Percentiles rank a stretch among this genome's conserved stretches.
phyloP scores from a whole-genome alignment of 1,140 invertebrate species.

The Doryteuthis pealeii region DNA sequence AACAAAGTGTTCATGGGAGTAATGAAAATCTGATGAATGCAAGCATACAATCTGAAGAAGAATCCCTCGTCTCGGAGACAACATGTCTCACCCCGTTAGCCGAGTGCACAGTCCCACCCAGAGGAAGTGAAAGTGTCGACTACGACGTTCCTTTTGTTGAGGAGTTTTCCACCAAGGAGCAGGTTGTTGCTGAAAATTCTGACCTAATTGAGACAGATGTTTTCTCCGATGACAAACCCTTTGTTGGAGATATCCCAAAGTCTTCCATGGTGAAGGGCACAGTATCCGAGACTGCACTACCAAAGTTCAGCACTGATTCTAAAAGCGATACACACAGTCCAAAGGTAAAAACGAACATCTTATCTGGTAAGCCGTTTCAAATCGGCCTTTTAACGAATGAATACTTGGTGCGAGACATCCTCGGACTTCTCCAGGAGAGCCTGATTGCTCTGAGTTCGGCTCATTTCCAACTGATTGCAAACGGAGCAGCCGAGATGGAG shows the following conservation, averaged over 20 bases:
- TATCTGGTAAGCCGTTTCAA: constrained; percentile 6
- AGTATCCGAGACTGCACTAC: background rate
- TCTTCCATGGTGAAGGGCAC: background rate
- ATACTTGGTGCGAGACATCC: constrained; percentile 54
- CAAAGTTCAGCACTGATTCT: background rate
- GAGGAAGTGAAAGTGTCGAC: background rate
- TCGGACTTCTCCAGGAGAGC: constrained; percentile 50
- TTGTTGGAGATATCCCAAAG: background rate
- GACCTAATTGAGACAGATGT: background rate
- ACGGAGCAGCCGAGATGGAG: constrained; percentile 12
- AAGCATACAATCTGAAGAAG: constrained; percentile 20
- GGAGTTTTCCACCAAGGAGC: background rate
- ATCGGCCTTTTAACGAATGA: constrained; percentile 56
- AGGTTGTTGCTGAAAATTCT: background rate
- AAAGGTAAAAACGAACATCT: background rate
- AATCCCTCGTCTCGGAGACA: background rate
- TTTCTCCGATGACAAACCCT: background rate
- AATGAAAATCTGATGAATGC: constrained; percentile 17
- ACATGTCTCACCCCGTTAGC: background rate
- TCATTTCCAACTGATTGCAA: constrained; percentile 35
- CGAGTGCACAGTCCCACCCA: no score
- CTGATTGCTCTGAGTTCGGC: constrained; percentile 47
- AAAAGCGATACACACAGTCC: no score
- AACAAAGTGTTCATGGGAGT: constrained; percentile 25
- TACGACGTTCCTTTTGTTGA: constrained; percentile 11